These are phyloP conservation scores for Burhinus oedicnemus DNA, from an alignment of 2,113 vertebrate genomes.

Conservation along the genomic window DNA sequence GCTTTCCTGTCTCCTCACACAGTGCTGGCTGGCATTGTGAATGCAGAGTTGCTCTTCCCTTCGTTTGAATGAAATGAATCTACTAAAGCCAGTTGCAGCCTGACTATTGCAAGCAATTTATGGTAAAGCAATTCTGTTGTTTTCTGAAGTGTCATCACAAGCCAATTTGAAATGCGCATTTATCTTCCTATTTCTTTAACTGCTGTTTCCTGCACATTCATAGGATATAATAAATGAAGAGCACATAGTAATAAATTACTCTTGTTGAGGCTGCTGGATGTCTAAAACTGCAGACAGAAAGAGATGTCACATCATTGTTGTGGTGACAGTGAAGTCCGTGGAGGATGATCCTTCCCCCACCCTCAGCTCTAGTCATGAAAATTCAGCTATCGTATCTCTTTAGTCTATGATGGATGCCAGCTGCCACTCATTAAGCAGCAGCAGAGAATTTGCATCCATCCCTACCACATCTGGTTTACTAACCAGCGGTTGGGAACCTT, in stretches of 20 bases:
- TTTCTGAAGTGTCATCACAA: not conserved
- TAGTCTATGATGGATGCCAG: not conserved
- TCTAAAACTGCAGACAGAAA: not conserved
- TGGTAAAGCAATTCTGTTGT: not conserved
- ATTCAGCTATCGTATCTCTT: not conserved
- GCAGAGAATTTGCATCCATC: not conserved
- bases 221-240: not conserved
- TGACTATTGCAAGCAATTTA: not conserved
- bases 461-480: not conserved
- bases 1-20: not conserved
- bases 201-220: constrained; percentile 1
- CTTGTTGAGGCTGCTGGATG: not conserved
- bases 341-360: not conserved
- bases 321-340: not conserved
- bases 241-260: not conserved
- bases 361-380: not conserved
- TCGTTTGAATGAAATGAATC: not conserved
- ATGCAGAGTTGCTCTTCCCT: not conserved
- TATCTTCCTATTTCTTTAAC: constrained; percentile 30
- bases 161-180: not conserved
- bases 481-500: not conserved
- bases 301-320: constrained; percentile 1
- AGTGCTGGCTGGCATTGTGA: not conserved
- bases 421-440: not conserved
- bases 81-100: not conserved